These are phyloP conservation scores for Exocentrus adspersus DNA, from an alignment of 2,888 invertebrate genomes.

Conservation along the genomic window DNA sequence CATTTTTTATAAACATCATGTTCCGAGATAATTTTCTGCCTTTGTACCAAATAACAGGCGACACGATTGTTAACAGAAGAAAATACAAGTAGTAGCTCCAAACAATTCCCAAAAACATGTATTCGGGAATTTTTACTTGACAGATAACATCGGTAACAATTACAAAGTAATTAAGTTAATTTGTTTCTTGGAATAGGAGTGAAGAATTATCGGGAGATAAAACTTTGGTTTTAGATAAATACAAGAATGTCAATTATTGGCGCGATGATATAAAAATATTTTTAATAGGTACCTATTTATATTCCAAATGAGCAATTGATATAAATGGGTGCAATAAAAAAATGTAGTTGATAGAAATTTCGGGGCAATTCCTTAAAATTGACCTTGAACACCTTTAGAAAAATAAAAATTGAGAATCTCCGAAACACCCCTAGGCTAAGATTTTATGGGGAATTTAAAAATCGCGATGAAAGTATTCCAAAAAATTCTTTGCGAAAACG, in stretches of 20 bases:
- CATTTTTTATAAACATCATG: no score
- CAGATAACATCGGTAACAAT: constrained; percentile 2
- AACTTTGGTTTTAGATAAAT: neutral
- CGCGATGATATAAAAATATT: neutral
- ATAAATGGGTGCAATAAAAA: no score
- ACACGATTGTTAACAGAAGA: neutral
- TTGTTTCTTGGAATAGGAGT: neutral
- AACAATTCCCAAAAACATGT: neutral
- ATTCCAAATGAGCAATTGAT: no score
- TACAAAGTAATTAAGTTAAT: constrained; percentile 4
- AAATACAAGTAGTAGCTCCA: neutral
- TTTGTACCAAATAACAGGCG: neutral
- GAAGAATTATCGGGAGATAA: neutral
- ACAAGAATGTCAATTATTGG: neutral
- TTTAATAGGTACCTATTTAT: neutral
- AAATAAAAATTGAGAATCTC: no score
- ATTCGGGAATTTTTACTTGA: constrained; percentile 5
- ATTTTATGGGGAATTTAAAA: no score
- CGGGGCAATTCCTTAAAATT: no score
- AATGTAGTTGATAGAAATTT: no score
- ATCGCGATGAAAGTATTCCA: no score
- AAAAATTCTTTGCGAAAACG: no score
- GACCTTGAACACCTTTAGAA: no score
- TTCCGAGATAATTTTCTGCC: no score
- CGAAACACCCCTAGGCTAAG: no score